phyloP scores from a whole-genome alignment of 2,797 vertebrate species.

The Tachyglossus aculeatus region DNA sequence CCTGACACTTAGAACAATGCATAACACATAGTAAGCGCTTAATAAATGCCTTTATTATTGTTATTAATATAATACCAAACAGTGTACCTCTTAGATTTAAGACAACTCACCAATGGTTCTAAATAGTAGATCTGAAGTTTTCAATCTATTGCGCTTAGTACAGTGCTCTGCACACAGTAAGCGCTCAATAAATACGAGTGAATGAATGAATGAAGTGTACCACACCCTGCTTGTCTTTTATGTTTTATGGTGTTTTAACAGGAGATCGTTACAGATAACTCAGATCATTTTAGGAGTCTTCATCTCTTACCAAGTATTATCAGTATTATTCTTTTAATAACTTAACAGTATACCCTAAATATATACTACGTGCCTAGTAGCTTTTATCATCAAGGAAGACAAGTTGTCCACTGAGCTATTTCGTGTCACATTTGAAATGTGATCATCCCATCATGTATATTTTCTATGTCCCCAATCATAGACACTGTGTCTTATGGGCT shows the following conservation, averaged over 20 bases:
- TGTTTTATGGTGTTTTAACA: slow-evolving; percentile 29
- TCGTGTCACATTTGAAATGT: slow-evolving; percentile 18
- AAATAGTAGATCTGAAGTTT: slow-evolving; percentile 11
- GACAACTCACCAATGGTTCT: too few relatives aligned
- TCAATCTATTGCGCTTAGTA: too few relatives aligned
- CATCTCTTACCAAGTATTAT: slow-evolving; percentile 44
- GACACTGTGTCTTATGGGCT: background rate
- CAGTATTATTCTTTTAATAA: slow-evolving; percentile 48
- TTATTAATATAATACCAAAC: too few relatives aligned
- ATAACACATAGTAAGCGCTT: too few relatives aligned
- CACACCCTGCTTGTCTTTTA: background rate
- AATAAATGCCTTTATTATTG: too few relatives aligned
- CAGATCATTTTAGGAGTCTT: slow-evolving; percentile 26
- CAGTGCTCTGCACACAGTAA: too few relatives aligned
- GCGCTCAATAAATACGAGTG: too few relatives aligned
- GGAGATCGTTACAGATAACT: slow-evolving; percentile 13
- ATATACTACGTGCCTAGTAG: slow-evolving; percentile 17
- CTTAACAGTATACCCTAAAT: slow-evolving; percentile 32
- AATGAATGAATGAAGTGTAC: too few relatives aligned
- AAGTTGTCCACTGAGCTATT: slow-evolving; percentile 33
- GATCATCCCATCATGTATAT: background rate
- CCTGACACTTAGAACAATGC: too few relatives aligned
- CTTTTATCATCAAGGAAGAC: slow-evolving; percentile 17
- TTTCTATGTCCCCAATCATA: slow-evolving; percentile 26
- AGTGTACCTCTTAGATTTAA: too few relatives aligned